Conservation (phyloP, 2,888 invertebrate genomes). For the Lasioglossum figueresi region DNA sequence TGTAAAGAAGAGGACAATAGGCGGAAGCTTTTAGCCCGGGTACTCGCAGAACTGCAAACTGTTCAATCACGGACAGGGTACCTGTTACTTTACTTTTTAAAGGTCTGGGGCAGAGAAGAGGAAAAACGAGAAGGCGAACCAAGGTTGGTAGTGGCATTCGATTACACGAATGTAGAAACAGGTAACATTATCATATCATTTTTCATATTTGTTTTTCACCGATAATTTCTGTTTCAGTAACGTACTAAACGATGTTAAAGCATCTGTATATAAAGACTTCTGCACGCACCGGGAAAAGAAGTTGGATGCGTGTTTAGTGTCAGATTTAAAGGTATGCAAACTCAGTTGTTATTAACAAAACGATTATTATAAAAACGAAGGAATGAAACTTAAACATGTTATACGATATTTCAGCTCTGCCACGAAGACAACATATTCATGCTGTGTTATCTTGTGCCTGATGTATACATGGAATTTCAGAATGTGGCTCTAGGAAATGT, state of each 20-base stretch:
- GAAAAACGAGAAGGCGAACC: constrained; percentile 84
- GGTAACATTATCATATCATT: constrained; percentile 13
- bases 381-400: not conserved
- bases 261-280: constrained; percentile 94
- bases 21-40: constrained; percentile 91
- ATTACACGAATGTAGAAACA: not conserved
- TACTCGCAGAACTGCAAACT: constrained; percentile 90
- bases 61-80: constrained; percentile 92
- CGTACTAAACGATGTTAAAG: constrained; percentile 88
- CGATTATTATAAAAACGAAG: not conserved
- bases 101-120: constrained; percentile 88
- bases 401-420: constrained; percentile 86
- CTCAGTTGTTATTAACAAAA: not conserved
- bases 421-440: constrained; percentile 95
- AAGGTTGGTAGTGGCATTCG: constrained; percentile 69
- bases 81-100: constrained; percentile 94
- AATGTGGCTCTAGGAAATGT: constrained; percentile 94
- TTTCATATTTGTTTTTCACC: constrained; percentile 11
- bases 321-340: constrained; percentile 89
- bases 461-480: constrained; percentile 95
- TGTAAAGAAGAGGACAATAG: constrained; percentile 89
- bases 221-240: constrained; percentile 82
- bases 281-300: constrained; percentile 92
- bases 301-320: constrained; percentile 89
- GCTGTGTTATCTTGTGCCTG: constrained; percentile 96